Evolutionary conservation across 2,797 vertebrate genomes (phyloP), one percentile per base, ranked within the genome.

Genomic region (Acrossocheilus fasciatus): DNA sequence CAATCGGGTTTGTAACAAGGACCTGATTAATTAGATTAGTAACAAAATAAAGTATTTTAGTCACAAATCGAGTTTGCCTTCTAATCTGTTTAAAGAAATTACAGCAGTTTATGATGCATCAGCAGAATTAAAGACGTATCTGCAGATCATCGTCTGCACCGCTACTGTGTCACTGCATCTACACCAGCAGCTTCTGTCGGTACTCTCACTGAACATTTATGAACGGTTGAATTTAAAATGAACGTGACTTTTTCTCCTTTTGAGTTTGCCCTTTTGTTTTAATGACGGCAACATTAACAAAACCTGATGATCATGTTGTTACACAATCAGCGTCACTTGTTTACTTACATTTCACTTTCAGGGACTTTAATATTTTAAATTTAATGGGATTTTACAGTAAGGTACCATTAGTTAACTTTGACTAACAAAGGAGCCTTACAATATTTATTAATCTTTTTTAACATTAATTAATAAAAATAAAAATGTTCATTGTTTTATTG

Each of bases 1-100:
- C 50, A 50, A 84, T 64, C 17, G 8, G 72, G 66, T 84, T 84
- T 66, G 45, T 36, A 20, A 54, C 82, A 84, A 59, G 88, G 85
- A 85, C 76, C 52, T 82, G 88, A 86, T 92, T 94, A 93, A 95
- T 94, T 95, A 92, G 94, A 95, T 95, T 93, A 92, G 92, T 93
- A 93, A 93, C 89, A 93, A 89, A 94, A 93, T 62, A 93, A 92
- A 93, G 91, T 90, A 91, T 93, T 94, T 93, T 85, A 91, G 92
- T 91, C 91, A 91, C 93, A 94, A 94, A 95, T 94, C 83, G 87
- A 94, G 91, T 96, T 95, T 94, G 82, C 74, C 88, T 84, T 88
- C 91, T 95, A 94, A 95, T 96, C 92, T 95, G 94, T 95, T 95
- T 95, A 95, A 95, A 95, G 93, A 94, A 94, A 95, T 95, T 92